Evolutionary conservation across 2,888 invertebrate species (phyloP).

Genomic region (Colletes collaris): DNA sequence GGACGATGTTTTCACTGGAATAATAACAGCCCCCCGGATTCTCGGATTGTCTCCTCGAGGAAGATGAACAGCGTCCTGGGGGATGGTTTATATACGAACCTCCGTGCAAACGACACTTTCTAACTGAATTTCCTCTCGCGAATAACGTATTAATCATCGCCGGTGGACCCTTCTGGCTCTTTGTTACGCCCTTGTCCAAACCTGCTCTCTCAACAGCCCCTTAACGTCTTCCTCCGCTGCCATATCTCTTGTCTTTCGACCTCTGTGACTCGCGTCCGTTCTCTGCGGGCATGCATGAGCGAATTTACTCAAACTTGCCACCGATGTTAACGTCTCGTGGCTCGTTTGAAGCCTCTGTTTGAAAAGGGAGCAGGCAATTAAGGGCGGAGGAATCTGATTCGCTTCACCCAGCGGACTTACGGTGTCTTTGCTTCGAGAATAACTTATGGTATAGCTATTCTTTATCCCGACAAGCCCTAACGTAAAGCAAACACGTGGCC

Average conservation of each 20-base stretch:
- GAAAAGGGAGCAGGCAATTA: no score
- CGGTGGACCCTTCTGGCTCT: conserved; percentile 31
- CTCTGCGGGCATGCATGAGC: conserved; percentile 7
- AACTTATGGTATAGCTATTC: no score
- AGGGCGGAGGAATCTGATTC: no score
- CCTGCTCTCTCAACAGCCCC: conserved; percentile 24
- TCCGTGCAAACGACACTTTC: conserved; percentile 64
- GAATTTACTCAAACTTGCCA: neutral
- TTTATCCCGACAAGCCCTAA: no score
- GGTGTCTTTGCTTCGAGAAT: no score
- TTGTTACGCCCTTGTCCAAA: conserved; percentile 37
- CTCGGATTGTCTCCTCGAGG: conserved; percentile 15
- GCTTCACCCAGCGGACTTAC: no score
- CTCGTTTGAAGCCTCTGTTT: no score
- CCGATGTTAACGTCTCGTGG: neutral
- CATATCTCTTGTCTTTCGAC: neutral
- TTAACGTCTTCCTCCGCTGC: conserved; percentile 15
- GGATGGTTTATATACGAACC: conserved; percentile 35
- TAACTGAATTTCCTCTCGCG: conserved; percentile 66
- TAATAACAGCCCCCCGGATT: conserved; percentile 29
- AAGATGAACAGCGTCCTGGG: conserved; percentile 41
- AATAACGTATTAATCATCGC: conserved; percentile 69
- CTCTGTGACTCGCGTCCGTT: neutral
- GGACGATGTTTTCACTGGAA: conserved; percentile 21
- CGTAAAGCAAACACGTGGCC: no score